phyloP scores from a whole-genome alignment of 2,888 invertebrate genomes.

The Cataglyphis cursor region DNA sequence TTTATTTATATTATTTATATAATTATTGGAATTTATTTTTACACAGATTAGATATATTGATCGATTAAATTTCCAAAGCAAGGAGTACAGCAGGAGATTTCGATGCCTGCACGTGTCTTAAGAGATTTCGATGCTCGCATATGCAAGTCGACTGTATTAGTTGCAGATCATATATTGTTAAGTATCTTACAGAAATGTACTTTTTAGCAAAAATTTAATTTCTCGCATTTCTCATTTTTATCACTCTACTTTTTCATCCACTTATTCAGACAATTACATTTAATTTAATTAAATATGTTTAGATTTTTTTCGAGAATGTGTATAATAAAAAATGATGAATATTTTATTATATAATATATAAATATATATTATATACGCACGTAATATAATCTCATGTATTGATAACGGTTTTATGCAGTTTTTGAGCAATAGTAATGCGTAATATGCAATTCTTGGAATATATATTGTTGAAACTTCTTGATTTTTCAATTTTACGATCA shows the following conservation, averaged over 20 bases:
- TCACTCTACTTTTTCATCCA: not conserved
- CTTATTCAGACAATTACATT: not conserved
- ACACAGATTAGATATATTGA: not conserved
- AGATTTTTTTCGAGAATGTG: not conserved
- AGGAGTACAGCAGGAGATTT: not conserved
- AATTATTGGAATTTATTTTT: not conserved
- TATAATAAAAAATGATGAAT: not conserved
- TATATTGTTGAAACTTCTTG: not conserved
- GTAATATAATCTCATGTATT: not conserved
- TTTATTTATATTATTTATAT: too few species aligned
- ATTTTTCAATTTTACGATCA: not conserved
- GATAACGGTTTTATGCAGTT: not conserved
- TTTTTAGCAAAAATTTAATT: not conserved
- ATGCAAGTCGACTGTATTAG: not conserved
- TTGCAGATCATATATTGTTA: not conserved
- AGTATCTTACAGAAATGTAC: not conserved
- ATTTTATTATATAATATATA: not conserved
- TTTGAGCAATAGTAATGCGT: not conserved
- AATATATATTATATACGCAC: not conserved
- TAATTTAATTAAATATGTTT: not conserved
- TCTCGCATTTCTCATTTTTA: not conserved
- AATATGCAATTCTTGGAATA: not conserved
- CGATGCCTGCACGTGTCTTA: not conserved
- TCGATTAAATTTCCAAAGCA: not conserved
- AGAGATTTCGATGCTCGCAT: slow-evolving; percentile 27